phyloP scores from a whole-genome alignment of 2,888 invertebrate species.

The Morpho deidamia region DNA sequence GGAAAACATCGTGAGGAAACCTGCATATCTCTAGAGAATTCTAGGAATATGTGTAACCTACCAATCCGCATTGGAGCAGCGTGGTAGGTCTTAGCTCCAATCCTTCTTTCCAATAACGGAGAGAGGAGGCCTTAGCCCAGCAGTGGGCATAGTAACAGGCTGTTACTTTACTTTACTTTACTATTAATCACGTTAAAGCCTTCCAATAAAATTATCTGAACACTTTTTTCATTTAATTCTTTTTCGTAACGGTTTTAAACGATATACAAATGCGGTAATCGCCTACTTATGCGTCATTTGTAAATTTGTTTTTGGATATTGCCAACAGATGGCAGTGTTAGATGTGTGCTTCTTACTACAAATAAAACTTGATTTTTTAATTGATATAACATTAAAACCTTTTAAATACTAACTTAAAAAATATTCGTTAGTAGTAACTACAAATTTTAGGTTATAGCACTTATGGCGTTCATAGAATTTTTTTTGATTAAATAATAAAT shows the following conservation, averaged over 20 bases:
- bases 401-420: background rate
- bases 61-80: too few species aligned
- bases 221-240: background rate
- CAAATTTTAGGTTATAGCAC: background rate
- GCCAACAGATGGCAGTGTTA: slow-evolving; percentile 44
- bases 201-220: background rate
- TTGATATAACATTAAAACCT: background rate
- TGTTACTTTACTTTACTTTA: too few species aligned
- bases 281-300: background rate
- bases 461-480: background rate
- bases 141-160: background rate
- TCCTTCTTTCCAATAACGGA: too few species aligned
- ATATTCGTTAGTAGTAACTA: background rate
- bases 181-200: slow-evolving; percentile 7
- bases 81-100: too few species aligned
- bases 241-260: background rate
- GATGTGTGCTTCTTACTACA: background rate
- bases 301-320: background rate
- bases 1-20: too few species aligned
- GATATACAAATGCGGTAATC: too few species aligned
- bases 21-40: too few species aligned
- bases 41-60: too few species aligned
- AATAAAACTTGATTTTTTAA: background rate
- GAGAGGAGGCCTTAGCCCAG: too few species aligned
- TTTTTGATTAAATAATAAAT: background rate